A percentile compares a stretch with the other conserved stretches of the same genome.
phyloP scores from a whole-genome alignment of 1,140 invertebrate genomes.

The Chymomyza costata region DNA sequence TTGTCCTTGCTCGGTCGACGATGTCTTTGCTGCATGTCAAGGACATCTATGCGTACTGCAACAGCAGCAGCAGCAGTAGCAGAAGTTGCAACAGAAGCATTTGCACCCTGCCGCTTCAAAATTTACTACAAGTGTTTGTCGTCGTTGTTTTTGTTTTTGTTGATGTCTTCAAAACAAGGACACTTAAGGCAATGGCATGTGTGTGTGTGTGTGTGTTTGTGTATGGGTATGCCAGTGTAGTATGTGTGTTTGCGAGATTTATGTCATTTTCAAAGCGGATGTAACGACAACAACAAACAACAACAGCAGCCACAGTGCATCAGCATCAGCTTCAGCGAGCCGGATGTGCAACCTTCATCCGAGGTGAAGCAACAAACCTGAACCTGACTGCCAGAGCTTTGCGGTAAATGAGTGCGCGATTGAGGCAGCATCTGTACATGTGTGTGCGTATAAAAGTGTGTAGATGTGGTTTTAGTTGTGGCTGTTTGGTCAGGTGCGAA shows the following conservation, averaged over 20 bases:
- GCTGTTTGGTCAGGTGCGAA: slow-evolving; percentile 24
- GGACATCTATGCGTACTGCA: slow-evolving; percentile 30
- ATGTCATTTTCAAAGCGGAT: too few relatives aligned
- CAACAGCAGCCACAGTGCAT: slow-evolving; percentile 10
- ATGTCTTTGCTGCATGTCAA: slow-evolving; percentile 46
- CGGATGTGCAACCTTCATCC: slow-evolving; percentile 39
- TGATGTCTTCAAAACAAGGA: slow-evolving; percentile 25
- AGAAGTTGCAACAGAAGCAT: too few relatives aligned
- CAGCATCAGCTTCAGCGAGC: slow-evolving; percentile 11
- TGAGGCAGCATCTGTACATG: background rate
- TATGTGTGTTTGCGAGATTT: slow-evolving; percentile 4
- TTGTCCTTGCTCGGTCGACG: slow-evolving; percentile 27
- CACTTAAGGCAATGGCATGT: slow-evolving; percentile 40
- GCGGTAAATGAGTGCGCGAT: slow-evolving; percentile 9
- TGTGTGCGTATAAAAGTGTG: background rate
- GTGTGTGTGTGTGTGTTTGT: too few relatives aligned
- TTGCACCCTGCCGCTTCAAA: too few relatives aligned
- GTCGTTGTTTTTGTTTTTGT: slow-evolving; percentile 19
- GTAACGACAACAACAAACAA: too few relatives aligned
- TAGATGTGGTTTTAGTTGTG: slow-evolving; percentile 20
- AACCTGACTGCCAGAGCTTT: slow-evolving; percentile 26
- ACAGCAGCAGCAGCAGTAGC: too few relatives aligned
- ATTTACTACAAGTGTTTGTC: slow-evolving; percentile 40
- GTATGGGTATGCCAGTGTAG: too few relatives aligned
- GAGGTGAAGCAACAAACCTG: slow-evolving; percentile 43